phyloP scores from a whole-genome alignment of 2,797 vertebrate genomes.

The Sebastes wilsoni region DNA sequence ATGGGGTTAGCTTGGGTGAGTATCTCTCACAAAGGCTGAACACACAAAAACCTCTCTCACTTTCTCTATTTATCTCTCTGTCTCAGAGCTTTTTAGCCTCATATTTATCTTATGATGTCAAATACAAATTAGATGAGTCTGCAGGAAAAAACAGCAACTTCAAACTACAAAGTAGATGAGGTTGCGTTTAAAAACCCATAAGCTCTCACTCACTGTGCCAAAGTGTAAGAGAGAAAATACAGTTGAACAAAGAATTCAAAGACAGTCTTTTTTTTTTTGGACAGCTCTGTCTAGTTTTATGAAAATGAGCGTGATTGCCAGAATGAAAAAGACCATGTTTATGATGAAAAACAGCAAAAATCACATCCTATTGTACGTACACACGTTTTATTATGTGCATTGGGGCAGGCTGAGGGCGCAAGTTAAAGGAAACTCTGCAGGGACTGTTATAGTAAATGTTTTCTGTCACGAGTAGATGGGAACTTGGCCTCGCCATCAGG shows the following conservation, averaged over 20 bases:
- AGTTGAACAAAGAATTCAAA: constrained; percentile 7
- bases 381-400: not conserved
- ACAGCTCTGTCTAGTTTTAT: not conserved
- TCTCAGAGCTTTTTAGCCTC: constrained; percentile 39
- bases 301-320: not conserved
- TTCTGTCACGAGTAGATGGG: not conserved
- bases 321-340: not conserved
- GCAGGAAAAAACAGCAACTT: constrained; percentile 41
- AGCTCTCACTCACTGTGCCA: constrained; percentile 11
- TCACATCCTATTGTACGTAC: not conserved
- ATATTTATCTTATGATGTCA: constrained; percentile 57
- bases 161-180: constrained; percentile 38
- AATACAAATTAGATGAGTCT: constrained; percentile 49
- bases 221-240: not conserved
- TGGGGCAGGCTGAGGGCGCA: not conserved
- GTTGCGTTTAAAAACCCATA: constrained; percentile 28
- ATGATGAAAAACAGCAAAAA: not conserved
- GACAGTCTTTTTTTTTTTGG: not conserved
- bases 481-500: not conserved
- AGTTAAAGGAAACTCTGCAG: not conserved
- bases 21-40: not conserved
- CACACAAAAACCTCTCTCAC: not conserved
- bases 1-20: constrained; percentile 34
- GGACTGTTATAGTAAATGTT: not conserved
- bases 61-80: not conserved